These are phyloP conservation scores for Thalassaphorura encarpata DNA, from an alignment of 1,140 invertebrate genomes.

Conservation along the genomic window DNA sequence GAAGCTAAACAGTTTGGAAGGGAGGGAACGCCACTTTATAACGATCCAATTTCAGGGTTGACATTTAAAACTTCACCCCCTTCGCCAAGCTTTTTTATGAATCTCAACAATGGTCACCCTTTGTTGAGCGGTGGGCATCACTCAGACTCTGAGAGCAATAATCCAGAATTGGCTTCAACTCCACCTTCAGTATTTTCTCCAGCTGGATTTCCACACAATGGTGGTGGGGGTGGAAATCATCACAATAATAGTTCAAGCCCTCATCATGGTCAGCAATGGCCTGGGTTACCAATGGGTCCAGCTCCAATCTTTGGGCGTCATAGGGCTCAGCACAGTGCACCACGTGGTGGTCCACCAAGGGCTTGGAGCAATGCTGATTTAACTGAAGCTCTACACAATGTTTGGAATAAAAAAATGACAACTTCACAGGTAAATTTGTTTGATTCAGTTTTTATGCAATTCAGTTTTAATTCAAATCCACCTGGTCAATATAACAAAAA, in stretches of 20 bases:
- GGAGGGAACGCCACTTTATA: too few species aligned
- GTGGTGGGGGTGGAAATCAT: background rate
- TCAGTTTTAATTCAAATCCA: too few species aligned
- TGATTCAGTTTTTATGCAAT: too few species aligned
- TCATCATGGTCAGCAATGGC: conserved; percentile 14
- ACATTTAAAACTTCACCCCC: conserved; percentile 13
- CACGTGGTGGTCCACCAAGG: conserved; percentile 70
- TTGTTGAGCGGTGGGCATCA: background rate
- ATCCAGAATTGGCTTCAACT: conserved; percentile 7
- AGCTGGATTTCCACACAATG: conserved; percentile 1
- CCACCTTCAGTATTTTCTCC: conserved; percentile 17
- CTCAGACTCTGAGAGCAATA: conserved; percentile 16
- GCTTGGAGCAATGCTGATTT: conserved; percentile 84
- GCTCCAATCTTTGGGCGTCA: conserved; percentile 30
- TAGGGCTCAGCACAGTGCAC: conserved; percentile 70
- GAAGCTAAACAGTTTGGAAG: background rate
- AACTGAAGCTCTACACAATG: conserved; percentile 75
- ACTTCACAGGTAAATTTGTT: conserved; percentile 63
- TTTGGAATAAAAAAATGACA: conserved; percentile 92
- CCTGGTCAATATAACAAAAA: too few species aligned
- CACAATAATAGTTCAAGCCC: conserved; percentile 3
- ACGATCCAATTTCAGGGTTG: background rate
- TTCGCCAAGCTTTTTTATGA: conserved; percentile 9
- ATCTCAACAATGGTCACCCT: conserved; percentile 5
- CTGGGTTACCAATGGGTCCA: conserved; percentile 25